Percentiles rank a stretch among this genome's conserved stretches.
Evolutionary conservation across 1,140 invertebrate species (phyloP).

Genomic region (Phortica variegata): DNA sequence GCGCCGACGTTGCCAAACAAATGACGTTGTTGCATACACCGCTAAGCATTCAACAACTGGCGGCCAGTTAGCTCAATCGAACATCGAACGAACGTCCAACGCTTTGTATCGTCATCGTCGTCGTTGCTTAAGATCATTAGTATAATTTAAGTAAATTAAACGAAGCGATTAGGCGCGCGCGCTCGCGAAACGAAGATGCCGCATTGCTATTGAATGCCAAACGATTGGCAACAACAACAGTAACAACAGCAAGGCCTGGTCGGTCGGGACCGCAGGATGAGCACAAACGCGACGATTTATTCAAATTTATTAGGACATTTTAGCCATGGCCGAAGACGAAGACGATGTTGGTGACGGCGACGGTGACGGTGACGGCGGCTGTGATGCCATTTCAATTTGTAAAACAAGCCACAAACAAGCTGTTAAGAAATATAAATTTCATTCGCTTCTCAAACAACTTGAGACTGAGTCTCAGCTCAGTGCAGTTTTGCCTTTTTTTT

Average conservation of each 20-base stretch:
- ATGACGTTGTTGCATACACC: conserved; percentile 34
- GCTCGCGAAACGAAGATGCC: conserved; percentile 11
- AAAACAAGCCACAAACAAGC: conserved; percentile 54
- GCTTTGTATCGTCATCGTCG: too few relatives aligned
- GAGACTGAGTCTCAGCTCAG: background rate
- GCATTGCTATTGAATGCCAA: background rate
- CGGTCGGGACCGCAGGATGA: conserved; percentile 4
- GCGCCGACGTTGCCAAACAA: conserved; percentile 51
- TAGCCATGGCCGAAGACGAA: conserved; percentile 7
- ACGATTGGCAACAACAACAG: conserved; percentile 11
- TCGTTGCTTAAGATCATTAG: conserved; percentile 53
- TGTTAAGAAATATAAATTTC: conserved; percentile 55
- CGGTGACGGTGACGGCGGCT: too few relatives aligned
- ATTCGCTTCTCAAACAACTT: conserved; percentile 19
- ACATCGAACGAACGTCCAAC: background rate
- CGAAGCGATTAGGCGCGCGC: conserved; percentile 53
- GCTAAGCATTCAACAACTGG: conserved; percentile 7
- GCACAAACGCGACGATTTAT: conserved; percentile 46
- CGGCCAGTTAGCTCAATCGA: too few relatives aligned
- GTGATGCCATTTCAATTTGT: conserved; percentile 50
- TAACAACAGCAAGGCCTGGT: conserved; percentile 6
- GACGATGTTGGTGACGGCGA: conserved; percentile 1
- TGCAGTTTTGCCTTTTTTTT: too few relatives aligned
- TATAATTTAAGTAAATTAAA: conserved; percentile 57
- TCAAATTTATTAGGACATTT: conserved; percentile 55